Evolutionary conservation across 37 sponge, comb jelly and placozoan species (phyloP), one percentile per base, ranked within the genome.

Genomic region (Eunapius fragilis): DNA sequence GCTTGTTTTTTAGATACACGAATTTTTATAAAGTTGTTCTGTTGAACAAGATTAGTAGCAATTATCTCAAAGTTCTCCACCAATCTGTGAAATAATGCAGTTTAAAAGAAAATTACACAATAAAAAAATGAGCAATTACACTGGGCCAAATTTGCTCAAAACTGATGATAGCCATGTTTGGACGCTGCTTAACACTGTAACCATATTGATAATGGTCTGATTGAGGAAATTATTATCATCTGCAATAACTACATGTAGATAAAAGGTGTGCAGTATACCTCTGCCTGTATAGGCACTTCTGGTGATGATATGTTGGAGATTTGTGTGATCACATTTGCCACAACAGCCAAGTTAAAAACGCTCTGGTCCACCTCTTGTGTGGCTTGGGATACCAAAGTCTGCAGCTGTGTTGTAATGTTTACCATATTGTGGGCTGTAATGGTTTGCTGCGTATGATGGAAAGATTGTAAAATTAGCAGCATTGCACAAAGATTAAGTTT

Each of bases 11-110:
- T 28, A 67, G 70, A 23, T 14, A 85, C 36, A 2, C 10, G 22
- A n/a, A 76, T 22, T 30, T 22, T n/a, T n/a, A 23, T 37, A 25
- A 85, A 85, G 34, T 85, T 75, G 2, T 75, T 26, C 67, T 81
- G 77, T 5, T 37, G 33, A 26, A 70, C 76, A 3, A 85, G 80
- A 77, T 74, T 85, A 12, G 32, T n/a, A 70, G 76, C 70, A 30
- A 90, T 76, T 0, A 70, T 69, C 68, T 90, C 90, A 90, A 85
- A 85, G 2, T 77, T 75, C 36, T 75, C 26, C 13, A 90, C 77
- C 32, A 85, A 1, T 7, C 90, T 90, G 47, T 69, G 22, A 19
- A 58, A 58, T 58, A 58, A 58, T 58, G 14, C 14, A 17, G 19
- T 58, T 17, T 17, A 58, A 19, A 58, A 58, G 6, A 9, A 41